These are phyloP conservation scores for Gallinago paraguaiae DNA, from an alignment of 2,113 vertebrate species.

Conservation along the genomic window DNA sequence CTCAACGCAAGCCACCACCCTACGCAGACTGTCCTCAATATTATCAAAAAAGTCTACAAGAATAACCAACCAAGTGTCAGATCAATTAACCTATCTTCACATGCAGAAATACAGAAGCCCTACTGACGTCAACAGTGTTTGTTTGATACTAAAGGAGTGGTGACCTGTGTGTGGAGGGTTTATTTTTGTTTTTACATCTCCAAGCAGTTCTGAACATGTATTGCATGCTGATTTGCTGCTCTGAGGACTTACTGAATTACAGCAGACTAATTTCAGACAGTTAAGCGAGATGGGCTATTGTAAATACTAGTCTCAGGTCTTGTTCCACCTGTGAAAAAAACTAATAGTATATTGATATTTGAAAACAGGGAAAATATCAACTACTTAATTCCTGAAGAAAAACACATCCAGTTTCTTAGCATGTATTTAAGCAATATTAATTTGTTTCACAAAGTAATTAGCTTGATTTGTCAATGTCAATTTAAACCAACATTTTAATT, in stretches of 20 bases:
- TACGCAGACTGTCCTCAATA: background rate
- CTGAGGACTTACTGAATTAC: background rate
- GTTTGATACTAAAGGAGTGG: background rate
- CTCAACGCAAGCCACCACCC: background rate
- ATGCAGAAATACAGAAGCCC: background rate
- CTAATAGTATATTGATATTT: background rate
- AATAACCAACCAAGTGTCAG: background rate
- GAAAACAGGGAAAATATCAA: background rate
- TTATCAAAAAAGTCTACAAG: background rate
- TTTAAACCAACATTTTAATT: background rate
- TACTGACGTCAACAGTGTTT: background rate
- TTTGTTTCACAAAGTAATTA: background rate
- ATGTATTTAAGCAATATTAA: background rate
- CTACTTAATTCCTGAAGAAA: background rate
- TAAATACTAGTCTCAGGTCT: background rate
- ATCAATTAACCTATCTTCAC: background rate
- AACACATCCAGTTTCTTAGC: background rate
- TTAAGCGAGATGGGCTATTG: rapidly evolving
- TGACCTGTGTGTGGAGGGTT: background rate
- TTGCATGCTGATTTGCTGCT: background rate
- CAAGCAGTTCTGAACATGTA: background rate
- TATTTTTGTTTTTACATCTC: background rate
- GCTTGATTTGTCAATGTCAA: background rate
- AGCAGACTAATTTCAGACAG: background rate
- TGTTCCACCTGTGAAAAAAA: background rate